Percentiles rank a stretch among this genome's conserved stretches.
These are phyloP conservation scores for Intoshia linei DNA, from an alignment of 1,140 invertebrate species.

Conservation along the genomic window DNA sequence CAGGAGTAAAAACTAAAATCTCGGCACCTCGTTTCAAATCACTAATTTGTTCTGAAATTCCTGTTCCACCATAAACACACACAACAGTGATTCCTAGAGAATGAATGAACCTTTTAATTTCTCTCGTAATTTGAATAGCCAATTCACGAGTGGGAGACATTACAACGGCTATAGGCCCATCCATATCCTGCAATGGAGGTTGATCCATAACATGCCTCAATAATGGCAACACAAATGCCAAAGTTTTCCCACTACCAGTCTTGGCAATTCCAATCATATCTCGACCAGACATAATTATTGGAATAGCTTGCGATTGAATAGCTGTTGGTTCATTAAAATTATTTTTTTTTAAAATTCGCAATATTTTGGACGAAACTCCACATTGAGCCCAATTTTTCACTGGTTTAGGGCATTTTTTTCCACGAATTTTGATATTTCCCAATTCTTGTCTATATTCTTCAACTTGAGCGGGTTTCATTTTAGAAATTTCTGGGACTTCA, in stretches of 20 bases:
- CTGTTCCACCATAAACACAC: slow-evolving; percentile 91
- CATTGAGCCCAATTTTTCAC: slow-evolving; percentile 90
- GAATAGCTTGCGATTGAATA: slow-evolving; percentile 87
- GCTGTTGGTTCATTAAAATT: slow-evolving; percentile 85
- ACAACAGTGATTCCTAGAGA: slow-evolving; percentile 48
- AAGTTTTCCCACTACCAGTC: slow-evolving; percentile 87
- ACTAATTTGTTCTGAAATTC: slow-evolving; percentile 77
- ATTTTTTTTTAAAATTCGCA: slow-evolving; percentile 62
- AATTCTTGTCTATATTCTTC: slow-evolving; percentile 34
- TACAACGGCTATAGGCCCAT: slow-evolving; percentile 69
- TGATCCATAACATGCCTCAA: slow-evolving; percentile 87
- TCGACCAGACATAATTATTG: slow-evolving; percentile 74
- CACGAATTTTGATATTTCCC: slow-evolving; percentile 31
- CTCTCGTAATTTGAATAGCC: slow-evolving; percentile 90
- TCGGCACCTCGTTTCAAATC: slow-evolving; percentile 84
- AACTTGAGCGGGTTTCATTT: slow-evolving; percentile 42
- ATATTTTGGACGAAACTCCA: slow-evolving; percentile 72
- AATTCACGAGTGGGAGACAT: slow-evolving; percentile 91
- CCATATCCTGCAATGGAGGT: slow-evolving; percentile 53
- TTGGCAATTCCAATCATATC: slow-evolving; percentile 96
- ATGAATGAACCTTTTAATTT: slow-evolving; percentile 76
- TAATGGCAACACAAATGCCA: slow-evolving; percentile 90
- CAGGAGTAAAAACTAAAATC: slow-evolving; percentile 92
- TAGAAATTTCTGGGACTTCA: slow-evolving; percentile 53
- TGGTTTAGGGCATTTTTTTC: slow-evolving; percentile 58